Percentiles rank a stretch among this genome's conserved stretches.
These are phyloP conservation scores for Mionectes macconnelli DNA, from an alignment of 2,113 vertebrate species.

Conservation along the genomic window DNA sequence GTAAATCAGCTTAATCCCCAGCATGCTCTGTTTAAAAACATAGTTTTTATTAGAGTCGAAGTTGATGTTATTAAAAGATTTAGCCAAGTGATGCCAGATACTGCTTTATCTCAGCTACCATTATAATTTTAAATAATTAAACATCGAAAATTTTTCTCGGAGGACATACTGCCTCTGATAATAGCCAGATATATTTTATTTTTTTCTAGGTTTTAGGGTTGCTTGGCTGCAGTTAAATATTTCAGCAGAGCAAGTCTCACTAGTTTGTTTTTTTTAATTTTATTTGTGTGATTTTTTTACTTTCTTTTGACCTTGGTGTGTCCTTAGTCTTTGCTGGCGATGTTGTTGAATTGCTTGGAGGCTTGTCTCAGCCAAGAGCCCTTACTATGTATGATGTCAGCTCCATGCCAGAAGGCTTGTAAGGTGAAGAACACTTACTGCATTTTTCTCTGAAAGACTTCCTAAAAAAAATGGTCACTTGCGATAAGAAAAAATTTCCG, in stretches of 20 bases:
- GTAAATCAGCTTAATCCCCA: background rate
- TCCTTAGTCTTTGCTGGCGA: background rate
- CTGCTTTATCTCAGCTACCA: background rate
- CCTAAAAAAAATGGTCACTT: background rate
- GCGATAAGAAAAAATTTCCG: background rate
- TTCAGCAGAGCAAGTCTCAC: fast-evolving
- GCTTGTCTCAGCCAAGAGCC: background rate
- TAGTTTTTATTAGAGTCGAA: background rate
- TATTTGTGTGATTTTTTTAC: fast-evolving
- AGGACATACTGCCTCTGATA: background rate
- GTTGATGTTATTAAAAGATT: slow-evolving; percentile 8
- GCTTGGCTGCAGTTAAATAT: background rate
- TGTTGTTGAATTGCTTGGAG: background rate
- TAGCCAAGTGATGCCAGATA: background rate
- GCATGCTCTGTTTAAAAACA: background rate
- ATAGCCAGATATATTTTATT: background rate
- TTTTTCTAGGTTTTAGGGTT: background rate
- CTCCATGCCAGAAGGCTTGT: background rate
- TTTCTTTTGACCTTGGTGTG: slow-evolving; percentile 33
- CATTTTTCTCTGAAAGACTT: background rate
- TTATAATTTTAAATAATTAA: background rate
- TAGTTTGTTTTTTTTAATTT: background rate
- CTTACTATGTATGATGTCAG: background rate
- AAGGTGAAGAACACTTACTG: background rate
- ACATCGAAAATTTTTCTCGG: background rate